Conservation (phyloP, 2,888 invertebrate genomes). For the Cryptops parisi region DNA sequence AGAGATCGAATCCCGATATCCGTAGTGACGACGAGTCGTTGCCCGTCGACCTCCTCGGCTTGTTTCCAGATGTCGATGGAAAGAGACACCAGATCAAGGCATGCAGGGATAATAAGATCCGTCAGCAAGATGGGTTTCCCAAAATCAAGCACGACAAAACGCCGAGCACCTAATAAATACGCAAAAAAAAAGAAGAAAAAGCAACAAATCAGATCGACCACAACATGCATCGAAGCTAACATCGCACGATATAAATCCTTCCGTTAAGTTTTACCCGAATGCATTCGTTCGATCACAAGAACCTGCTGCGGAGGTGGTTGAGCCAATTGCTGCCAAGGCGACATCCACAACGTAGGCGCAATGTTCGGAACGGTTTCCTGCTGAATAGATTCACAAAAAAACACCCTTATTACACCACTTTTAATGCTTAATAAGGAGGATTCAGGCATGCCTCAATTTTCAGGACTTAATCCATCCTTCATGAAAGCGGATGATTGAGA, state of each 20-base stretch:
- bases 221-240: background rate
- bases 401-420: too few relatives aligned
- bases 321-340: constrained; percentile 62
- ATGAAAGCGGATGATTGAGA: too few relatives aligned
- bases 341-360: too few relatives aligned
- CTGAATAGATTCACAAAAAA: background rate
- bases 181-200: background rate
- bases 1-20: constrained; percentile 78
- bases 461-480: too few relatives aligned
- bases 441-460: too few relatives aligned
- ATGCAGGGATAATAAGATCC: constrained; percentile 45
- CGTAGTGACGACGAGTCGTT: constrained; percentile 64
- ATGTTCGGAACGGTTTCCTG: constrained; percentile 1
- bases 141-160: constrained; percentile 83
- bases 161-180: constrained; percentile 51
- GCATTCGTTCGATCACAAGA: constrained; percentile 81
- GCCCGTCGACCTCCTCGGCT: constrained; percentile 71
- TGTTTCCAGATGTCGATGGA: constrained; percentile 81
- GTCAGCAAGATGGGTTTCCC: constrained; percentile 72
- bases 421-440: too few relatives aligned
- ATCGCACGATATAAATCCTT: background rate
- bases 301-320: constrained; percentile 65
- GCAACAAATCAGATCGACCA: background rate
- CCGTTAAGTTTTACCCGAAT: constrained; percentile 43
- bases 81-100: constrained; percentile 48